Percentiles rank a stretch among this genome's conserved stretches.
phyloP scores from a whole-genome alignment of 2,888 invertebrate genomes.

The Drosophila recens region DNA sequence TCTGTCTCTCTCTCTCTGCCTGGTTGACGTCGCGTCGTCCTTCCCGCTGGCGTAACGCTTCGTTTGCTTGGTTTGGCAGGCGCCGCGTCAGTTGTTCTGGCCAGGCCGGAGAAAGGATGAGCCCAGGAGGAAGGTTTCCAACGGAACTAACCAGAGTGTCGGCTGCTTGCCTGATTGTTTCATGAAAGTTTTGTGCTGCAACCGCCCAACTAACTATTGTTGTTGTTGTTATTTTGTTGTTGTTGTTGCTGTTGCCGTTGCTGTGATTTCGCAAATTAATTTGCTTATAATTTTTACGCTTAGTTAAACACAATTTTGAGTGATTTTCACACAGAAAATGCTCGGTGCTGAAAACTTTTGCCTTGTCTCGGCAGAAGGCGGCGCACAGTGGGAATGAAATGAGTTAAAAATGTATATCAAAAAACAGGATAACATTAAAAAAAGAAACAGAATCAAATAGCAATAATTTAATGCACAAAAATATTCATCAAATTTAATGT shows the following conservation, averaged over 20 bases:
- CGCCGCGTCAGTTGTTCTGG: slow-evolving; percentile 58
- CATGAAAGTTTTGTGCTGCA: slow-evolving; percentile 75
- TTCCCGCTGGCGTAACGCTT: slow-evolving; percentile 44
- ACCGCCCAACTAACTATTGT: slow-evolving; percentile 66
- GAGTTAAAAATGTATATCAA: neutral
- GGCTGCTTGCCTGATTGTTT: slow-evolving; percentile 77
- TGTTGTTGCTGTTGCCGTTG: slow-evolving; percentile 43
- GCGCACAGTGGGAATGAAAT: slow-evolving; percentile 50
- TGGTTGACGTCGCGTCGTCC: slow-evolving; percentile 1
- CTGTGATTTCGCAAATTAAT: slow-evolving; percentile 84
- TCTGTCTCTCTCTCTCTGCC: neutral
- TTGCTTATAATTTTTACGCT: slow-evolving; percentile 85
- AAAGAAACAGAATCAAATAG: neutral
- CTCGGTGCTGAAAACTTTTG: slow-evolving; percentile 69
- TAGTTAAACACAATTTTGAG: slow-evolving; percentile 85
- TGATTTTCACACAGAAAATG: slow-evolving; percentile 82
- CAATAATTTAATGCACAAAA: neutral
- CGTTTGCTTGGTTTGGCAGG: slow-evolving; percentile 67
- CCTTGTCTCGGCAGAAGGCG: slow-evolving; percentile 52
- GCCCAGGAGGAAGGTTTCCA: slow-evolving; percentile 36
- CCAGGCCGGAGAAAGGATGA: slow-evolving; percentile 34
- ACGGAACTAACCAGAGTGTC: slow-evolving; percentile 49
- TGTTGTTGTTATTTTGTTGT: slow-evolving; percentile 43
- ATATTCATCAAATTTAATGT: neutral
- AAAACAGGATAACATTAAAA: neutral